phyloP scores from a whole-genome alignment of 2,888 invertebrate species.

The Drosophila atripex region DNA sequence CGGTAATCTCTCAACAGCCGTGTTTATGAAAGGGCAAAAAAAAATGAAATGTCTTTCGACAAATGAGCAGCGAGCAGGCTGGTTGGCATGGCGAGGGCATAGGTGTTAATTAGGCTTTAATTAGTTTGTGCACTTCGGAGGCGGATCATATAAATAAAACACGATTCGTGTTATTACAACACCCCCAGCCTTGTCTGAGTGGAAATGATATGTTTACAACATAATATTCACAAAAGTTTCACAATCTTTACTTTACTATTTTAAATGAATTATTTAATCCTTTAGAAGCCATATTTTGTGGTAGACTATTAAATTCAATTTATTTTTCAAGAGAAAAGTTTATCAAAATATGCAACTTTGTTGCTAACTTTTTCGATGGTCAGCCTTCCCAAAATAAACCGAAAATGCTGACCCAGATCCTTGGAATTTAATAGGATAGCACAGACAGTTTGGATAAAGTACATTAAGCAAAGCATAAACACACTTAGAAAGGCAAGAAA shows the following conservation, averaged over 20 bases:
- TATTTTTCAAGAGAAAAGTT: not conserved
- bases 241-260: too few species aligned
- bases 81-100: conserved; percentile 17
- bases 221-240: not conserved
- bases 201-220: not conserved
- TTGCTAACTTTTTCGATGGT: not conserved
- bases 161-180: conserved; percentile 22
- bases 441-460: not conserved
- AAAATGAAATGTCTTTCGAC: conserved; percentile 10
- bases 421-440: not conserved
- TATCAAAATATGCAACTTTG: not conserved
- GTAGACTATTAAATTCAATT: not conserved
- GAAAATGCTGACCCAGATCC: not conserved
- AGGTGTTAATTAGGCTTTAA: conserved; percentile 54
- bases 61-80: conserved; percentile 13
- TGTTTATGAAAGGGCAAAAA: conserved; percentile 33
- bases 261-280: not conserved
- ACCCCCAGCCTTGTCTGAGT: not conserved
- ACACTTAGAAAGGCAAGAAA: too few species aligned
- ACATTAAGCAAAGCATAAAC: too few species aligned
- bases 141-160: conserved; percentile 36
- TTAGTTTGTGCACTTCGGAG: conserved; percentile 57
- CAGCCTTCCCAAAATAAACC: not conserved
- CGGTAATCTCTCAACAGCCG: conserved; percentile 2
- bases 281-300: not conserved